These are phyloP conservation scores for Alouatta caraya DNA, from an alignment of 2,797 vertebrate genomes.

Conservation along the genomic window DNA sequence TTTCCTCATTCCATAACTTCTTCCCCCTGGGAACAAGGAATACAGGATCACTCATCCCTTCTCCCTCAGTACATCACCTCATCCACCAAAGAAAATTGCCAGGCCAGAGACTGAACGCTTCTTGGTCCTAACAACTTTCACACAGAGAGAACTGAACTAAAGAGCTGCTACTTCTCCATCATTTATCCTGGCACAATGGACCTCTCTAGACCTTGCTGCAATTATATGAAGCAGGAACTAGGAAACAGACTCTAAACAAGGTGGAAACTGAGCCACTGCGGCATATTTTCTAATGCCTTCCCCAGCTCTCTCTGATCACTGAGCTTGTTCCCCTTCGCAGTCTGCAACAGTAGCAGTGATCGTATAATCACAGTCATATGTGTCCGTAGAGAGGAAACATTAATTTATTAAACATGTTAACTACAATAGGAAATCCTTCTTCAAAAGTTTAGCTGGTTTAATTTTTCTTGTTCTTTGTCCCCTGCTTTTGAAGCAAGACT, in stretches of 20 bases:
- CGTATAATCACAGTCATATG: no score
- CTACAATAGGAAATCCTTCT: no score
- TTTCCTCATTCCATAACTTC: rapidly evolving
- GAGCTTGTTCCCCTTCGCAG: background rate
- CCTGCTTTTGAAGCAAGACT: no score
- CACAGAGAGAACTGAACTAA: background rate
- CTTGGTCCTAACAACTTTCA: background rate
- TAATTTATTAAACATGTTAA: background rate
- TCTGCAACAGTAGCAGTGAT: background rate
- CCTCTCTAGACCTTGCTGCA: background rate
- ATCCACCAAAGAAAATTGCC: rapidly evolving
- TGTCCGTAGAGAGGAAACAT: background rate
- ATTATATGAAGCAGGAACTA: background rate
- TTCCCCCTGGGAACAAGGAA: background rate
- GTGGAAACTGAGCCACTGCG: background rate
- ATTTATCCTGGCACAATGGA: background rate
- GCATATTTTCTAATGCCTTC: no score
- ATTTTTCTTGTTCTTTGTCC: no score
- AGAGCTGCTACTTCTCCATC: background rate
- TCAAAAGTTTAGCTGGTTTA: no score
- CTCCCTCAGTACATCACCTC: background rate
- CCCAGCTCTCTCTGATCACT: background rate
- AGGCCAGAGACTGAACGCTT: background rate
- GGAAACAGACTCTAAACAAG: background rate
- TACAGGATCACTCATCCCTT: background rate